Base-by-base conservation (phyloP, 2,888 invertebrate species). In the Sceliomorpha sp. region DNA sequence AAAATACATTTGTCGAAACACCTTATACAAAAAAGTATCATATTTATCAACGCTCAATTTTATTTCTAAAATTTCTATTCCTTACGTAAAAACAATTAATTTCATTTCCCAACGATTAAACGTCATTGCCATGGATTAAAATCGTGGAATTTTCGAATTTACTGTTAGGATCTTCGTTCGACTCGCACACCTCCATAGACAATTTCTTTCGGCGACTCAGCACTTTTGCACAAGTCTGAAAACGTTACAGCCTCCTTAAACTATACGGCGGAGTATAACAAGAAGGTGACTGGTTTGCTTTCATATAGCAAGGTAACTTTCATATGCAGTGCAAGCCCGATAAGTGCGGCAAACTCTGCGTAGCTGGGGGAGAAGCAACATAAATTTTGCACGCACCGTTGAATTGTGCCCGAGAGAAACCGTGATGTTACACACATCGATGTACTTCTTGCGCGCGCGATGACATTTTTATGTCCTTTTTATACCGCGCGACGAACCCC, bases 401-500 rank as follows among this genome's bases (percentile, higher is more conserved):
- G 68, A 68, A 68, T 62, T 47, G 59, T 51, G 50, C 39, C 20
- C 40, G 32, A 17, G 24, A 48, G 47, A 51, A 59, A 15, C 53
- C 55, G 24, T 59, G 53, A 67, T 48, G 59, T 59, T 59, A 50
- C 60, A 51, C 50, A 44, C 60, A 68, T 62, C 51, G 60, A 56
- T 45, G 60, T 60, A 20, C 55, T 50, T 50, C 32, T 55, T 56
- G 67, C 37, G 13, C 42, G 48, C 12, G 27, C 67, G 50, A 62
- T 51, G 58, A 60, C 62, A 68, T 68, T 60, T 68, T 69, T 62
- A 66, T 58, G 36, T 58, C 47, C 42, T 51, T 66, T 66, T 66
- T 66, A 66, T 58, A 66, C 66, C 51, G 39, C 34, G 44, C 56
- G 50, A 20, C 20, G 51, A 39, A 40, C 51, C 13, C 13, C 47